Conservation (phyloP, 2,888 invertebrate species). For the Pheosia tremula region DNA sequence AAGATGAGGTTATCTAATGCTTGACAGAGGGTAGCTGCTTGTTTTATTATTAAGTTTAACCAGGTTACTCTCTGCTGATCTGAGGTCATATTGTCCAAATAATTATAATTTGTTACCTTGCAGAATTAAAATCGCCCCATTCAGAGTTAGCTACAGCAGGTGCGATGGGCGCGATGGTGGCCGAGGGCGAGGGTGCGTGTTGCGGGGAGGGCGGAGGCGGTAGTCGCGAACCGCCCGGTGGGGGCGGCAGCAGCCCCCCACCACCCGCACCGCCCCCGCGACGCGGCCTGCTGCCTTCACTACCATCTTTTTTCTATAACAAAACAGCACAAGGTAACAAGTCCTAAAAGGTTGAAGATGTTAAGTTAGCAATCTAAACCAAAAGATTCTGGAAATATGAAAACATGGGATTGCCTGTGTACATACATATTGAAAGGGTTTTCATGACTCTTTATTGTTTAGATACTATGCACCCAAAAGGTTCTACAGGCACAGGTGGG, state of each 20-base stretch:
- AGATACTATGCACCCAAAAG: too few species aligned
- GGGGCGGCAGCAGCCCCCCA: conserved; percentile 91
- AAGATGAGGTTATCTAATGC: too few species aligned
- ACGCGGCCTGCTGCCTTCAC: conserved; percentile 88
- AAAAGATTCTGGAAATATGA: too few species aligned
- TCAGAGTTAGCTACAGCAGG: conserved; percentile 80
- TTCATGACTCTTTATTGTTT: too few species aligned
- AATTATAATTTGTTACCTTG: conserved; percentile 83
- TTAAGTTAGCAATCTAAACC: too few species aligned
- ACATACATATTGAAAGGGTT: too few species aligned
- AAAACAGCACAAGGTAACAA: conserved; percentile 29
- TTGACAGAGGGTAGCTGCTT: too few species aligned
- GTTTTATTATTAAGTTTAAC: too few species aligned
- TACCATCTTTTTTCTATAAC: conserved; percentile 93
- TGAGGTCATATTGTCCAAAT: neutral
- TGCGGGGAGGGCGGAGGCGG: conserved; percentile 92
- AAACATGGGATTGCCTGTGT: too few species aligned
- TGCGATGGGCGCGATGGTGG: conserved; percentile 47
- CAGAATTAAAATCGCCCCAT: conserved; percentile 93
- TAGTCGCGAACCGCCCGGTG: conserved; percentile 88
- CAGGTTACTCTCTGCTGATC: too few species aligned
- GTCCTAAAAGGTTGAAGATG: too few species aligned
- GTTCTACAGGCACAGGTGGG: too few species aligned
- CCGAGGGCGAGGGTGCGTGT: conserved; percentile 86
- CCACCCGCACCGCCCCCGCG: conserved; percentile 79